Base-by-base conservation (phyloP, 2,113 vertebrate species). In the Atherinomorus stipes region DNA sequence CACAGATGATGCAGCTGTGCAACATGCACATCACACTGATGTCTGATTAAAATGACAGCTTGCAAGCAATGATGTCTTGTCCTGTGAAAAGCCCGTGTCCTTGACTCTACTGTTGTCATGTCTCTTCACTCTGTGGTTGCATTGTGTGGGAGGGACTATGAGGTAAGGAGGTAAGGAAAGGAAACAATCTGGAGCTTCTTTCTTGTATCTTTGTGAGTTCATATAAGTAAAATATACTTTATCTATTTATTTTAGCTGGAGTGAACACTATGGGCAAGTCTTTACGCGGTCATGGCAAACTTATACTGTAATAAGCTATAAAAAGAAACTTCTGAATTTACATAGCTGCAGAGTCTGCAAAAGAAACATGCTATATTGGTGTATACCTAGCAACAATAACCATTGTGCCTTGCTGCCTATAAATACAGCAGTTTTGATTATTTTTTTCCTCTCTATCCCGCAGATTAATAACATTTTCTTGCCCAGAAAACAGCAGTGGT, bases 311-410 rank as follows among this genome's bases (percentile, higher is more conserved):
- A 15, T n/a, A 18, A 64, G 58, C 38, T 59, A 16, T 5, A 51
- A 51, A 45, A 37, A 26, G 11, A 19, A 21, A 61, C 21, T 64
- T 56, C 18, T 45, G 10, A 34, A 34, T 34, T 31, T 25, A 21
- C 15, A 8, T 38, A 71, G 25, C 12, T 53, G 25, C 21, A 63
- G 10, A 59, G 59, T 58, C 23, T 64, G 25, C 31, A 62, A 74
- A 68, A 18, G 53, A 69, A 71, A 69, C 22, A 63, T 64, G 25
- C 4, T n/a, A 42, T 7, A 47, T 69, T 45, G 11, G 11, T 66
- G 26, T 16, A 57, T 50, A n/a, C n/a, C n/a, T n/a, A 7, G 40
- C 58, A 49, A 60, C 62, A 75, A 12, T 22, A 61, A 62, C 38
- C 54, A 50, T 7, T 53, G 22, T 40, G 8, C 11, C 34, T 57